Evolutionary conservation across 2,888 invertebrate genomes (phyloP).

Genomic region (Blera fallax): DNA sequence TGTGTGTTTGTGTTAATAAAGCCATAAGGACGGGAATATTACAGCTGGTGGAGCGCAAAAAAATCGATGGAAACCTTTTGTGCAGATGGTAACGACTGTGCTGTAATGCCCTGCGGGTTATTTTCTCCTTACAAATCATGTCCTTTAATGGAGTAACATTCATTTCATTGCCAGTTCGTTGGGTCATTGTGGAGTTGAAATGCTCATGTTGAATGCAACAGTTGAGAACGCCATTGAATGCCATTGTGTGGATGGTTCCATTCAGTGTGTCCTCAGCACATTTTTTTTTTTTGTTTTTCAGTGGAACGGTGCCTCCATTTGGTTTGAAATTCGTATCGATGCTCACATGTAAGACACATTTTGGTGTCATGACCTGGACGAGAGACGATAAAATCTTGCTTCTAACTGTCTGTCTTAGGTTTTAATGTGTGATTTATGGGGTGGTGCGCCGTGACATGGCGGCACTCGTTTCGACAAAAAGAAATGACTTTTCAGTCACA

Average conservation of each 20-base stretch:
- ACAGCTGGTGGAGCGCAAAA: neutral
- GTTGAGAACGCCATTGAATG: conserved; percentile 23
- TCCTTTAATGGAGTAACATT: conserved; percentile 45
- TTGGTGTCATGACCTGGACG: conserved; percentile 12
- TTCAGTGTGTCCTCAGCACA: neutral
- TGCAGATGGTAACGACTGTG: conserved; percentile 7
- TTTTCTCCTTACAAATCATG: conserved; percentile 43
- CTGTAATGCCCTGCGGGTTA: conserved; percentile 29
- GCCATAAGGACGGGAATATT: neutral
- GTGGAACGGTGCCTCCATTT: neutral
- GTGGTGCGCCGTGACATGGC: neutral
- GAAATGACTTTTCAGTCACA: neutral
- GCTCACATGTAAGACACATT: conserved; percentile 8
- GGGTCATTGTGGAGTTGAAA: neutral
- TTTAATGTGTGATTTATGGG: conserved; percentile 50
- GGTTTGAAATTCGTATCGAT: neutral
- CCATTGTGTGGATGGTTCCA: conserved; percentile 11
- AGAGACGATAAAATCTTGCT: conserved; percentile 31
- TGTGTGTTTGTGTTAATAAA: neutral
- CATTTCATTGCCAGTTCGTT: conserved; percentile 21
- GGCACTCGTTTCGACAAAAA: neutral
- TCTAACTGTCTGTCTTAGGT: conserved; percentile 30
- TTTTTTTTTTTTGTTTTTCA: neutral
- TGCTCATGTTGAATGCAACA: conserved; percentile 42
- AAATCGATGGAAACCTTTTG: conserved; percentile 48